Base-by-base conservation (phyloP, 2,888 invertebrate species). In the Heliconius charithonia region DNA sequence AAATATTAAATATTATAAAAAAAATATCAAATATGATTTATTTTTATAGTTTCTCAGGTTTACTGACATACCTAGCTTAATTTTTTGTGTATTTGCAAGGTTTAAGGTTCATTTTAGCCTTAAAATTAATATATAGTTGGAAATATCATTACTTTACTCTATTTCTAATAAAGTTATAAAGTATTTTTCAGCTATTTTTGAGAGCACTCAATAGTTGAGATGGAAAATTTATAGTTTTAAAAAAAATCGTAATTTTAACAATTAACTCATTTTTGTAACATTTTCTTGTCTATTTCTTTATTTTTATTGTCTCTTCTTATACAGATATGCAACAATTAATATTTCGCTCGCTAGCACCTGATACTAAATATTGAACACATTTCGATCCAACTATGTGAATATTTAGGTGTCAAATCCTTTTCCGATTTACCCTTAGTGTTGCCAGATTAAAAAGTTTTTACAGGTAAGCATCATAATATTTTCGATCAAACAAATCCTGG, bases 311-410 rank as follows among this genome's bases (percentile, higher is more conserved):
- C 77, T 67, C 74, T 65, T 45, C 63, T 62, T 75, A 75, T 12
- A 72, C 16, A 67, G 19, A 73, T 74, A 78, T 67, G 59, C 66
- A 73, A 77, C 51, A 77, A 67, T 32, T 29, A 37, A 45, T 29
- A 59, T 78, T 78, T 73, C 67, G 77, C 74, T 41, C 41, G 27
- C 29, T 78, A 78, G 77, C 77, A 78, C 77, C 74, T 73, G 77
- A 74, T 37, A 22, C 56, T 74, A 77, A 27, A 51, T 73, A 66
- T 37, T 77, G 77, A 77, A 77, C 73, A 77, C 77, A 77, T 77
- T 73, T 66, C 29, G 29, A 56, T 27, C 56, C 27, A 45, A 75
- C 41, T 51, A 13, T 66, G 0, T 59, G 27, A 51, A 29, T 25
- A 62, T 45, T 59, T n/a, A 59, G 41, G 22, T 41, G 37, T 27